phyloP scores from a whole-genome alignment of 2,888 invertebrate genomes.

The Chorisops tibialis region DNA sequence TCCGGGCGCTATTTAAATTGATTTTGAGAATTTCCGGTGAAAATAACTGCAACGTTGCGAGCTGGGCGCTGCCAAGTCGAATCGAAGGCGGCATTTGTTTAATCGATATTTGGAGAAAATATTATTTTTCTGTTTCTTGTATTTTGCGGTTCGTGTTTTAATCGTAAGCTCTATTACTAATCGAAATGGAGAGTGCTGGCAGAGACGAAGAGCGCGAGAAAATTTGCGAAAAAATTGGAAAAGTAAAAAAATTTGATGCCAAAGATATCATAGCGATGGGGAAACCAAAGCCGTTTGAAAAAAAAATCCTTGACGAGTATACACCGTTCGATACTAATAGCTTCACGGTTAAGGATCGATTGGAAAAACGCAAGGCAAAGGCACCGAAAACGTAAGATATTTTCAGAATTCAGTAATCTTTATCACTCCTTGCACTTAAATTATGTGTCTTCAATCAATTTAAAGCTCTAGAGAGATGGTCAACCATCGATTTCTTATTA shows the following conservation, averaged over 20 bases:
- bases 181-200: constrained; percentile 5
- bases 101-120: constrained; percentile 11
- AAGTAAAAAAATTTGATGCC: background rate
- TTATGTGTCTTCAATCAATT: too few relatives aligned
- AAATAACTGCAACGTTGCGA: background rate
- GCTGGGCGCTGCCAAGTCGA: too few relatives aligned
- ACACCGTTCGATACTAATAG: constrained; percentile 14
- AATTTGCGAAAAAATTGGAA: background rate
- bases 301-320: constrained; percentile 12
- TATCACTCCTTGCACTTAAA: too few relatives aligned
- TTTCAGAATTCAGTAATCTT: background rate
- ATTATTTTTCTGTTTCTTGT: background rate
- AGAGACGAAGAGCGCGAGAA: background rate
- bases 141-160: too few relatives aligned
- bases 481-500: too few relatives aligned
- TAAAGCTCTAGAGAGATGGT: too few relatives aligned
- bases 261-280: background rate
- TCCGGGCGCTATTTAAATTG: too few relatives aligned
- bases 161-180: background rate
- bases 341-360: constrained; percentile 10
- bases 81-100: constrained; percentile 1
- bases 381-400: constrained; percentile 27
- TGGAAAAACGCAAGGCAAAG: constrained; percentile 24
- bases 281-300: constrained; percentile 7
- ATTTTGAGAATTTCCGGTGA: constrained; percentile 7